These are phyloP conservation scores for Craseonycteris thonglongyai DNA, from an alignment of 2,113 vertebrate species.

Conservation along the genomic window DNA sequence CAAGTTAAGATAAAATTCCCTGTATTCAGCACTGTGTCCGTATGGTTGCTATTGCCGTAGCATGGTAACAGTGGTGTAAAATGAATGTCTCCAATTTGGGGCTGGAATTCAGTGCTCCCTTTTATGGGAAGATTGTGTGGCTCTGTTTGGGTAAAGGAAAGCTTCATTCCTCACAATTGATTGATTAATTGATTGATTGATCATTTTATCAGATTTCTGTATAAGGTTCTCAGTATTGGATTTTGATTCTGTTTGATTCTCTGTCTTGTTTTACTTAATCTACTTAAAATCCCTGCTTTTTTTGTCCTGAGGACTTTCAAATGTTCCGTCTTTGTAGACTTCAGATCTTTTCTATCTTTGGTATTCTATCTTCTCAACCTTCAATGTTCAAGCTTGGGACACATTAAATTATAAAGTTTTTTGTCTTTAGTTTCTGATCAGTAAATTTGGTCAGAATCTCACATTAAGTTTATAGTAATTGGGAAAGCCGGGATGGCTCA, in stretches of 20 bases:
- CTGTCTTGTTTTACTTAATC: neutral
- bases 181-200: neutral
- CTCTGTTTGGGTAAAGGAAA: neutral
- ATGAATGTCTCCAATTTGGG: neutral
- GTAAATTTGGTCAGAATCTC: neutral
- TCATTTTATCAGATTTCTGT: neutral
- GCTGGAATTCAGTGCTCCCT: neutral
- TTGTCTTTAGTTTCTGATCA: neutral
- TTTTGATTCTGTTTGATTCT: neutral
- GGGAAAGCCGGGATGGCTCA: no score
- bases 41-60: neutral
- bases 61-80: neutral
- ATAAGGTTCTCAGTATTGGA: neutral
- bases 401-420: neutral
- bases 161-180: neutral
- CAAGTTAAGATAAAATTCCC: neutral
- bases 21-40: neutral
- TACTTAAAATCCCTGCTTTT: neutral
- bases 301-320: neutral
- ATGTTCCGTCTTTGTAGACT: neutral
- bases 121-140: neutral
- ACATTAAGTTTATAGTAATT: neutral
- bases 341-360: neutral
- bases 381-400: neutral
- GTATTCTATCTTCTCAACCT: neutral